These are phyloP conservation scores for Graphium colonna DNA, from an alignment of 2,888 invertebrate genomes.

Conservation along the genomic window DNA sequence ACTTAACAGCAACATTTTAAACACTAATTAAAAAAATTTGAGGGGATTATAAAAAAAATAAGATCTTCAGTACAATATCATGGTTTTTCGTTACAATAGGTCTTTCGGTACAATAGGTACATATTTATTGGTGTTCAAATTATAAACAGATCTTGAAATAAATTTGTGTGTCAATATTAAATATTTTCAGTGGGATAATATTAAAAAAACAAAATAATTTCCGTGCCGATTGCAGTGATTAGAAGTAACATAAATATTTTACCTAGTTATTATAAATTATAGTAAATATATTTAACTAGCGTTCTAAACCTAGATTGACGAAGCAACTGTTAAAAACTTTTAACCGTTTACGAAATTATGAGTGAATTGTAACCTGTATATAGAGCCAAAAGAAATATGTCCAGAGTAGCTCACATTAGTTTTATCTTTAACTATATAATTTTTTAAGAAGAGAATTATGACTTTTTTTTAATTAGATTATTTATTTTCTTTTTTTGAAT, in stretches of 20 bases:
- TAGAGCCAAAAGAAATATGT: no score
- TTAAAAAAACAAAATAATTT: background rate
- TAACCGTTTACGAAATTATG: no score
- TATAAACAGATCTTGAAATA: constrained; percentile 8
- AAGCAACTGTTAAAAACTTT: no score
- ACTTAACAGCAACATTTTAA: background rate
- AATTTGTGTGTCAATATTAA: background rate
- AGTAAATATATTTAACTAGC: background rate
- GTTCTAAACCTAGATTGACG: background rate
- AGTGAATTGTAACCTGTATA: no score
- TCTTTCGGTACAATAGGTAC: background rate
- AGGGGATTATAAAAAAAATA: no score
- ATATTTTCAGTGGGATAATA: constrained; percentile 4
- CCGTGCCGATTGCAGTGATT: constrained; percentile 17
- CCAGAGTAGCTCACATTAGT: no score
- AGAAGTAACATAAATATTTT: background rate
- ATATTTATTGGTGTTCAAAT: background rate
- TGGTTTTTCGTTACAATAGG: background rate
- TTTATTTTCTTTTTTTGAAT: background rate
- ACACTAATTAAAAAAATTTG: background rate
- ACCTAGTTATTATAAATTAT: no score
- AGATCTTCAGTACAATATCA: no score
- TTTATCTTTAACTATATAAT: background rate
- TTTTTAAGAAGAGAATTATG: background rate
- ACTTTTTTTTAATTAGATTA: no score